phyloP scores from a whole-genome alignment of 35 echinoderm and acorn worm species.

The Ophioderma brevispina region DNA sequence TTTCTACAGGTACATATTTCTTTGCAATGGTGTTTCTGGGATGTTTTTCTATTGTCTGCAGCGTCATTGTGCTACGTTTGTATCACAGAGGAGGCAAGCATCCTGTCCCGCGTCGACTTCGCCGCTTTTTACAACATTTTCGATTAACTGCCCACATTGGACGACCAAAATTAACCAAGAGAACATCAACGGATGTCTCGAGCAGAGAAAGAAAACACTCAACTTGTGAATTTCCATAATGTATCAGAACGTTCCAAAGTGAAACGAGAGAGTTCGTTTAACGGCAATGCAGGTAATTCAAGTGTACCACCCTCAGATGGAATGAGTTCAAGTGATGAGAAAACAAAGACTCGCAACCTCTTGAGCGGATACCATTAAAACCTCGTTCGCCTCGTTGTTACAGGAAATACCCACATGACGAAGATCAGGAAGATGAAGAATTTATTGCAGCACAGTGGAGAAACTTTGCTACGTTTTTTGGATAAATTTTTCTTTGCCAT shows the following conservation, averaged over 20 bases:
- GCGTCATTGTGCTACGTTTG: slow-evolving; percentile 42
- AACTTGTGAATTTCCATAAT: neutral
- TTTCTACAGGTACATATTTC: slow-evolving; percentile 37
- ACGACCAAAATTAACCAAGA: neutral
- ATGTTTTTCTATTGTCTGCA: slow-evolving; percentile 29
- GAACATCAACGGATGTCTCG: neutral
- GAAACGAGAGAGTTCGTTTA: neutral
- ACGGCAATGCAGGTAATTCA: neutral
- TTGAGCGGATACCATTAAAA: neutral
- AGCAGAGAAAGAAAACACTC: neutral
- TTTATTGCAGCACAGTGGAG: neutral
- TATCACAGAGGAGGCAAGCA: slow-evolving; percentile 42
- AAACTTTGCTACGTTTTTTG: neutral
- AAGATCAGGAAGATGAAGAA: neutral
- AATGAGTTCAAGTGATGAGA: neutral
- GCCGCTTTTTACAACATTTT: neutral
- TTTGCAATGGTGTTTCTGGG: slow-evolving; percentile 42
- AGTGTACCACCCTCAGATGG: neutral
- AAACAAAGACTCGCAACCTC: neutral
- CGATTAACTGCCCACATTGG: neutral
- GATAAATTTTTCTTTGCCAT: neutral
- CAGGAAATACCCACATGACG: neutral
- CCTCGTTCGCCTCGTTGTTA: neutral
- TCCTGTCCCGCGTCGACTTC: slow-evolving; percentile 4
- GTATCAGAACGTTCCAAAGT: neutral